Conservation (phyloP, 2,113 vertebrate species). For the Coreoperca whiteheadi region DNA sequence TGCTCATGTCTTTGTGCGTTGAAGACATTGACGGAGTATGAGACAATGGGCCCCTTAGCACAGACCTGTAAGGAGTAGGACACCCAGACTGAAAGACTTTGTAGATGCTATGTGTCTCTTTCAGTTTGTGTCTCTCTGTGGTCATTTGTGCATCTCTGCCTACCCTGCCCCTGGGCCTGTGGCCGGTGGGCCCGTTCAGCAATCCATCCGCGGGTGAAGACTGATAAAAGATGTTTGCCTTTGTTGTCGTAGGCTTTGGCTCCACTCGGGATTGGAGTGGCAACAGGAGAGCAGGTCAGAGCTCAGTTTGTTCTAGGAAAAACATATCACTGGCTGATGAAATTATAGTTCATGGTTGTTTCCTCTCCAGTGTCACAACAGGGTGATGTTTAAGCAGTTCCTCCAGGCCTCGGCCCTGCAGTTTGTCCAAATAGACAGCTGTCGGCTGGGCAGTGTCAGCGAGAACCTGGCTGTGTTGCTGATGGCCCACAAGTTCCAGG, state of each 20-base stretch:
- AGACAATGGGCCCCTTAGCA: not conserved
- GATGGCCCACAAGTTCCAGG: constrained; percentile 89
- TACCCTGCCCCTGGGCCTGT: not conserved
- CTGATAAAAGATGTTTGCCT: constrained; percentile 3
- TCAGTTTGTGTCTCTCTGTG: not conserved
- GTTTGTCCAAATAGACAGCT: constrained; percentile 92
- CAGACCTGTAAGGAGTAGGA: no score
- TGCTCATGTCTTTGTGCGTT: not conserved
- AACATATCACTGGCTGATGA: not conserved
- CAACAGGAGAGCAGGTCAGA: constrained; percentile 87
- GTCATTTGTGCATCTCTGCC: not conserved
- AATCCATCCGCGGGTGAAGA: no score
- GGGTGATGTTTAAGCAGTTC: constrained; percentile 91
- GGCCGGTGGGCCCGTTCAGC: not conserved
- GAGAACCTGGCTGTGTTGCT: constrained; percentile 89
- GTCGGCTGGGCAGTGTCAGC: constrained; percentile 89
- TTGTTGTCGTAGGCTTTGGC: constrained; percentile 82
- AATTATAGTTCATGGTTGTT: not conserved
- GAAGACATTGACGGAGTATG: not conserved
- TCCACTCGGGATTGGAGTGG: constrained; percentile 84
- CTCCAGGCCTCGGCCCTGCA: constrained; percentile 87
- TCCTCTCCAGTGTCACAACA: constrained; percentile 83
- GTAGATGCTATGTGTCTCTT: no score
- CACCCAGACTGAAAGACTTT: no score
- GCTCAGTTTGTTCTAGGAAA: not conserved